Conservation (phyloP, 2,888 invertebrate genomes). For the Seira ritae region DNA sequence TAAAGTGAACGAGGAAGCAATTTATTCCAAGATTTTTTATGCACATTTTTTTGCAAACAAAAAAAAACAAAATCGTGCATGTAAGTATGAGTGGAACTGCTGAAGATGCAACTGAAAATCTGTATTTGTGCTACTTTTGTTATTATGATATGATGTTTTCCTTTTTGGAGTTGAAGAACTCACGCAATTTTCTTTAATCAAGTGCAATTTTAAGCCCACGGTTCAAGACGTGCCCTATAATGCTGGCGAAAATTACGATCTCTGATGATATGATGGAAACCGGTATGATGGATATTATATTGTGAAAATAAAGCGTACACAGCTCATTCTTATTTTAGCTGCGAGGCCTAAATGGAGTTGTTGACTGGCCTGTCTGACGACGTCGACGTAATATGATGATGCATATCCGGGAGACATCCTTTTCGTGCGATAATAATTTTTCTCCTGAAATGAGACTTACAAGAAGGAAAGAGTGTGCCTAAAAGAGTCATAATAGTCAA, state of each 20-base stretch:
- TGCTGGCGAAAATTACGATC: too few relatives aligned
- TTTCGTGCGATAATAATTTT: neutral
- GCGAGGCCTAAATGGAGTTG: neutral
- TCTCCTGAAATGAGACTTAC: neutral
- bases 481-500: too few relatives aligned
- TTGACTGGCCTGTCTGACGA: neutral
- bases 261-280: neutral
- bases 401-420: neutral
- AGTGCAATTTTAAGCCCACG: too few relatives aligned
- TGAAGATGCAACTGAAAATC: neutral
- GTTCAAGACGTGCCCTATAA: too few relatives aligned
- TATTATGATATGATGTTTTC: too few relatives aligned
- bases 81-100: neutral
- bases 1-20: neutral
- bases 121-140: neutral
- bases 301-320: neutral
- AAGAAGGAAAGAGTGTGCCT: too few relatives aligned
- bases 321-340: neutral
- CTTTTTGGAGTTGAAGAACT: too few relatives aligned
- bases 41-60: neutral
- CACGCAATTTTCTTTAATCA: too few relatives aligned
- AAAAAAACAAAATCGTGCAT: neutral
- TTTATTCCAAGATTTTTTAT: neutral
- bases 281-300: neutral
- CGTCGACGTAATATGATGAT: neutral